A percentile compares a stretch with the other conserved stretches of the same genome.
Evolutionary conservation across 2,888 invertebrate genomes (phyloP).

Genomic region (Sipha maydis): DNA sequence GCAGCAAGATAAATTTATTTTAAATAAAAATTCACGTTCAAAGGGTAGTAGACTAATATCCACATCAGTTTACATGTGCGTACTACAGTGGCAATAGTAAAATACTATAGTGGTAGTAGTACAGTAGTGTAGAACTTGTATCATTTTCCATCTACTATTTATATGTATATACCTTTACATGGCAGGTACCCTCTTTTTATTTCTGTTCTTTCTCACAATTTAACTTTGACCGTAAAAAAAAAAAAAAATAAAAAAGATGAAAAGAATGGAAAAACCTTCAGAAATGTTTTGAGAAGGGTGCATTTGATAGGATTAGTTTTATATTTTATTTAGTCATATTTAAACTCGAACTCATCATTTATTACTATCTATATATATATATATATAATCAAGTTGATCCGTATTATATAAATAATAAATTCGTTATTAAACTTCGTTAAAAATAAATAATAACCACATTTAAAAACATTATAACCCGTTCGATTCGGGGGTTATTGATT

Average conservation of each 20-base stretch:
- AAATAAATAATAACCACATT: background rate
- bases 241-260: background rate
- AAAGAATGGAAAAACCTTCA: background rate
- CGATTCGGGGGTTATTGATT: background rate
- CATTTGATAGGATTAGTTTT: background rate
- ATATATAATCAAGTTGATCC: background rate
- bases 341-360: background rate
- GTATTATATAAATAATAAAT: background rate
- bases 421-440: background rate
- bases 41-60: slow-evolving; percentile 12
- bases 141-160: background rate
- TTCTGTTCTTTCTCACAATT: background rate
- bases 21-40: background rate
- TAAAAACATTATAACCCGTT: background rate
- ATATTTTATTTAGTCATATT: background rate
- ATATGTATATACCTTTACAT: background rate
- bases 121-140: background rate
- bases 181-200: background rate
- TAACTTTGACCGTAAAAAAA: background rate
- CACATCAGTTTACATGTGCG: slow-evolving; percentile 1
- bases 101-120: background rate
- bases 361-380: background rate
- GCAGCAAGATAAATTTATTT: background rate
- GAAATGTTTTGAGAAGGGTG: background rate
- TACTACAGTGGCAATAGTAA: background rate